Percentiles rank a stretch among this genome's conserved stretches.
Evolutionary conservation across 1,140 invertebrate species (phyloP).

Genomic region (Sipha flava): DNA sequence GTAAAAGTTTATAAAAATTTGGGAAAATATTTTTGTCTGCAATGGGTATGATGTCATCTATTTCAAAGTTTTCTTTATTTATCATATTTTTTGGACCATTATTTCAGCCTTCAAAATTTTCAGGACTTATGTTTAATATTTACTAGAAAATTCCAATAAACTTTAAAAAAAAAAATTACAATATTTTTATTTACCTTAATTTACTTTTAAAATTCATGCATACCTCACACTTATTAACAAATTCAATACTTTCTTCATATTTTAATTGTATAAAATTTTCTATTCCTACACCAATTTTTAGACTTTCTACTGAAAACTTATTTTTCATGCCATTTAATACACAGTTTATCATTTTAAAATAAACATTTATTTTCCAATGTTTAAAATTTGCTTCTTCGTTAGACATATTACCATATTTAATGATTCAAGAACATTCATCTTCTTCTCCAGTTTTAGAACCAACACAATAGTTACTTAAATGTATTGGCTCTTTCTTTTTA

Average conservation of each 20-base stretch:
- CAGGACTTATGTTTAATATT: too few species aligned
- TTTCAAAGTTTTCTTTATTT: too few species aligned
- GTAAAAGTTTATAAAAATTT: too few species aligned
- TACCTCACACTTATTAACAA: background rate
- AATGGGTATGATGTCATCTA: too few species aligned
- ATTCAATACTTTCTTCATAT: background rate
- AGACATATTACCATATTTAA: too few species aligned
- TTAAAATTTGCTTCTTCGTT: too few species aligned
- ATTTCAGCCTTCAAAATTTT: too few species aligned
- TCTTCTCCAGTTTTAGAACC: background rate
- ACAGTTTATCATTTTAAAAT: background rate
- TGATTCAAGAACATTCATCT: background rate
- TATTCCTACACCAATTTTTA: background rate
- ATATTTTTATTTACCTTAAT: too few species aligned
- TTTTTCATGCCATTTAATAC: background rate
- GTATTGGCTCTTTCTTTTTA: background rate
- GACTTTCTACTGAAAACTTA: background rate
- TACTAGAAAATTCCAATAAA: too few species aligned
- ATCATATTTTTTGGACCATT: too few species aligned
- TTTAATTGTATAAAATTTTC: background rate
- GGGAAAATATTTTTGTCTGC: too few species aligned
- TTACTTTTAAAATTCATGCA: background rate
- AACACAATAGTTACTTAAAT: background rate
- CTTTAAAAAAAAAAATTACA: too few species aligned
- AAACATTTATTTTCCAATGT: background rate